Conservation (phyloP, 2,113 vertebrate species). For the Tor tambroides region DNA sequence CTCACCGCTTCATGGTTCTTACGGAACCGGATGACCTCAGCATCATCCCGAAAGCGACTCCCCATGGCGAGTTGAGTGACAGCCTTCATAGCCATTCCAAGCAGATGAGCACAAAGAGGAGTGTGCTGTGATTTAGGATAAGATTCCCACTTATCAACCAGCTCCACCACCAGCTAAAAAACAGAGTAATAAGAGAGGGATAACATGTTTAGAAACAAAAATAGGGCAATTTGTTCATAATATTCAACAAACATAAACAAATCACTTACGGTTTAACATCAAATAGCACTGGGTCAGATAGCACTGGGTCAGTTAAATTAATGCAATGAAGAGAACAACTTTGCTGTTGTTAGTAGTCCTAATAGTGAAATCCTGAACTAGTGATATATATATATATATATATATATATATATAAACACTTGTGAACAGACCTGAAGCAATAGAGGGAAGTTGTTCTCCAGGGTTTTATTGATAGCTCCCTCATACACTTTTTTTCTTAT, state of each 20-base stretch:
- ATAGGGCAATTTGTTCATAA: not conserved
- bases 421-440: conserved; percentile 82
- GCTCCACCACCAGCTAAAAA: conserved; percentile 86
- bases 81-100: conserved; percentile 93
- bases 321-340: not conserved
- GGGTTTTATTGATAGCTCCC: conserved; percentile 79
- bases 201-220: not conserved
- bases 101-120: conserved; percentile 89
- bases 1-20: conserved; percentile 92
- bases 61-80: conserved; percentile 91
- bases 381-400: not conserved
- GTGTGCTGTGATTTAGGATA: conserved; percentile 88
- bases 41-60: conserved; percentile 83
- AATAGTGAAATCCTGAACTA: not conserved
- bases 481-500: conserved; percentile 88
- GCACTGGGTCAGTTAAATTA: not conserved
- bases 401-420: not conserved
- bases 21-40: conserved; percentile 87
- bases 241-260: not conserved
- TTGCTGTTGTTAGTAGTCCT: not conserved
- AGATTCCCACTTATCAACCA: conserved; percentile 88
- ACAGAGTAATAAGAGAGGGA: not conserved
- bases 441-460: conserved; percentile 83
- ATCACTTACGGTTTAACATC: not conserved
- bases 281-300: not conserved